A percentile compares a stretch with the other conserved stretches of the same genome.
These are phyloP conservation scores for Trogon melanurus DNA, from an alignment of 2,113 vertebrate genomes.

Conservation along the genomic window DNA sequence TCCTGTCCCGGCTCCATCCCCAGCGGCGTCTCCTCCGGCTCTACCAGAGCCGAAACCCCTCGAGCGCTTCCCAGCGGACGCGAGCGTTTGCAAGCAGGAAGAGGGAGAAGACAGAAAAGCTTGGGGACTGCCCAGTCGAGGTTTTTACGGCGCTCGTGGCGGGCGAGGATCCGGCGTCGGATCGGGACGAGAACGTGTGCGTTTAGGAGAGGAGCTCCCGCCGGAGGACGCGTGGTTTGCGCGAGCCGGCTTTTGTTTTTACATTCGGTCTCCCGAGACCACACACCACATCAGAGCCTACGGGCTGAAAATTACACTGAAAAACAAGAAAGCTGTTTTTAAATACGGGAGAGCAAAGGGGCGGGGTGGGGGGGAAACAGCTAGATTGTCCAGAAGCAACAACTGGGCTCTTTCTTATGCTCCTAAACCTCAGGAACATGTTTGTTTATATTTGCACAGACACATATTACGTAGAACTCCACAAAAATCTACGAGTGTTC, in stretches of 20 bases:
- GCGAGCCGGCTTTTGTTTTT: background rate
- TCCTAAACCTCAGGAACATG: background rate
- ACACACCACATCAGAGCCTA: background rate
- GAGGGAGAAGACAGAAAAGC: background rate
- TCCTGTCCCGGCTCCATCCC: background rate
- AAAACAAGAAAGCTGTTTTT: constrained; percentile 22
- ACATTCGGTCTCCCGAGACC: constrained; percentile 49
- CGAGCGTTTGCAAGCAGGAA: background rate
- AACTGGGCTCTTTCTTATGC: background rate
- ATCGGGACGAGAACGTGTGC: background rate
- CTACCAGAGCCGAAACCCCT: background rate
- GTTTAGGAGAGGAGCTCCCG: background rate
- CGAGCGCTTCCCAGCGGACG: background rate
- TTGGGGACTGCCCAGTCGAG: background rate
- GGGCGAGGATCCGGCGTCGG: background rate
- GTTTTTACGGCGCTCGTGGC: constrained; percentile 13
- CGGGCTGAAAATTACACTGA: background rate
- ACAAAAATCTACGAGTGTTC: constrained; percentile 33
- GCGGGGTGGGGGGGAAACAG: background rate
- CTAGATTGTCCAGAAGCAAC: constrained; percentile 40
- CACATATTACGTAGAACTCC: constrained; percentile 42
- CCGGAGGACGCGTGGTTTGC: background rate
- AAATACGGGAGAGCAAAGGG: background rate
- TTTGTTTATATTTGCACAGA: constrained; percentile 39
- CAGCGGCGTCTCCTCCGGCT: background rate